A percentile compares a stretch with the other conserved stretches of the same genome.
Evolutionary conservation across 2,113 vertebrate genomes (phyloP).

Genomic region (Bufo bufo): DNA sequence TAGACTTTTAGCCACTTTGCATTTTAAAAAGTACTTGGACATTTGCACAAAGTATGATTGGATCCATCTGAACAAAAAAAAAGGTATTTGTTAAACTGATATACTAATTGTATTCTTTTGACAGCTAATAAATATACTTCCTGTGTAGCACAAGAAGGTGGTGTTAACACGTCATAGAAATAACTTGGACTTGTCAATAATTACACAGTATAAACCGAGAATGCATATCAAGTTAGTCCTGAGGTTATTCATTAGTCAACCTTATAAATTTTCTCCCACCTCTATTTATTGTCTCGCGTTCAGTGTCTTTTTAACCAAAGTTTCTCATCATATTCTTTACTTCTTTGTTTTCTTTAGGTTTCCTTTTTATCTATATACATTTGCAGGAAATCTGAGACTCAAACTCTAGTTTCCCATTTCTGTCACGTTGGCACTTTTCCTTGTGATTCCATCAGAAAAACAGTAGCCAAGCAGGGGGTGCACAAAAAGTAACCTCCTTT

Average conservation of each 20-base stretch:
- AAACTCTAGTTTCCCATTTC: constrained; percentile 14
- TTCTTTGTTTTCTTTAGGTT: background rate
- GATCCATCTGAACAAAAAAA: too few relatives aligned
- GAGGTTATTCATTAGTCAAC: too few relatives aligned
- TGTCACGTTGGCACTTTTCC: too few relatives aligned
- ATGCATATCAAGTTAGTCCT: too few relatives aligned
- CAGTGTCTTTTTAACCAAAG: background rate
- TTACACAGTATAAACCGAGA: background rate
- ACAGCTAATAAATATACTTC: too few relatives aligned
- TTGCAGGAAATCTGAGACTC: background rate
- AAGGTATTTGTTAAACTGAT: too few relatives aligned
- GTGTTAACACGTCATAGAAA: background rate
- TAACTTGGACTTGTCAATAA: background rate
- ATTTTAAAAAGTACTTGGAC: too few relatives aligned
- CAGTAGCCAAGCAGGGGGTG: background rate
- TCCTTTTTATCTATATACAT: background rate
- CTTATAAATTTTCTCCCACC: background rate
- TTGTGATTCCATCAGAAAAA: background rate
- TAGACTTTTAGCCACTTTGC: too few relatives aligned
- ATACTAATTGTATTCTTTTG: too few relatives aligned
- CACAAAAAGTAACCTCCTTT: background rate
- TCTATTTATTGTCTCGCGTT: background rate
- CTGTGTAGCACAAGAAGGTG: too few relatives aligned
- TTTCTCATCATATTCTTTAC: background rate
- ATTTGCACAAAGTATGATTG: too few relatives aligned